Conservation (phyloP, 2,113 vertebrate species). For the Sclerurus mexicanus region DNA sequence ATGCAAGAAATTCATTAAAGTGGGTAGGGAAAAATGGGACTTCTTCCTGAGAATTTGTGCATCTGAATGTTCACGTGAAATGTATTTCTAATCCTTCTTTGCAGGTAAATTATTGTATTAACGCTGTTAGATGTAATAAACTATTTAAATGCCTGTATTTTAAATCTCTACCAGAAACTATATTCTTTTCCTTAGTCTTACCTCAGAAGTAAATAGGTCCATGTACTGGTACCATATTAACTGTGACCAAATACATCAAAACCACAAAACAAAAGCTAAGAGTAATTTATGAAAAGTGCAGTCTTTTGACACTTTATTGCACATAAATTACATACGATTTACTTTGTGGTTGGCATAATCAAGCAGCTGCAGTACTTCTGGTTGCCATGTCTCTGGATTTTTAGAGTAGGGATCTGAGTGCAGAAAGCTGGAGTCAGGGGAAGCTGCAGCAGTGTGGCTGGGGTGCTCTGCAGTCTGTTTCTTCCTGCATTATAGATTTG, state of each 20-base stretch:
- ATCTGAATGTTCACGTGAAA: background rate
- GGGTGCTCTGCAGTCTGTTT: background rate
- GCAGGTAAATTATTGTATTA: background rate
- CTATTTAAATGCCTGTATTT: background rate
- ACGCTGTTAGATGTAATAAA: background rate
- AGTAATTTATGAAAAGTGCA: background rate
- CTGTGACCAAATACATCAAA: background rate
- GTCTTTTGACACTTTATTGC: background rate
- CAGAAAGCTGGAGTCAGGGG: background rate
- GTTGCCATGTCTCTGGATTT: background rate
- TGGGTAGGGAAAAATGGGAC: background rate
- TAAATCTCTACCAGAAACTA: background rate
- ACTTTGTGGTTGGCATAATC: background rate
- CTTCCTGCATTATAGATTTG: background rate
- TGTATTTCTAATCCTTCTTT: background rate
- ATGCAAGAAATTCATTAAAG: background rate
- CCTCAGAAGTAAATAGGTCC: background rate
- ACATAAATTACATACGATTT: background rate
- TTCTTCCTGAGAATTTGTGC: background rate
- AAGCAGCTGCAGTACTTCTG: background rate
- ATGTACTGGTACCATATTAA: background rate
- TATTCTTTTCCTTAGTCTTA: background rate
- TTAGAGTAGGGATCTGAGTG: too few species aligned
- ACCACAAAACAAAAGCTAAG: background rate
- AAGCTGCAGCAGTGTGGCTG: background rate